Conservation (phyloP, 2,888 invertebrate species). For the Fabriciana adippe region DNA sequence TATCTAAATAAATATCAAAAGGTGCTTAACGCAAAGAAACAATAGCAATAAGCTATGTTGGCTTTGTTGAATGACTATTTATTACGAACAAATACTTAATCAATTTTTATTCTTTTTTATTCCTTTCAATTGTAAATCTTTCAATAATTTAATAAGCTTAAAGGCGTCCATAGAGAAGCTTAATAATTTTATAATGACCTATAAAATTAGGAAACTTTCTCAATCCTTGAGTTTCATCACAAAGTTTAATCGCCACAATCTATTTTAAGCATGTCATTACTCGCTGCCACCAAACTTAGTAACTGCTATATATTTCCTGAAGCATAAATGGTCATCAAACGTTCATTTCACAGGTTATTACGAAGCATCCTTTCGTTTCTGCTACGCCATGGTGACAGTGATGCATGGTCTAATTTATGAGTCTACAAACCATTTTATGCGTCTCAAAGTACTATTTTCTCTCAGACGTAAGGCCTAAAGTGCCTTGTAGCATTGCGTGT, state of each 20-base stretch:
- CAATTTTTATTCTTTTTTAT: not conserved
- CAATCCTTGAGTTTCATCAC: conserved; percentile 33
- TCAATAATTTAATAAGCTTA: conserved; percentile 4
- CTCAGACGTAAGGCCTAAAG: conserved; percentile 49
- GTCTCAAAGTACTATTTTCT: conserved; percentile 23
- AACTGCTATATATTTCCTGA: conserved; percentile 48
- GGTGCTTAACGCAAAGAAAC: too few species aligned
- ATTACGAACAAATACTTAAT: not conserved
- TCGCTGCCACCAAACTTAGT: conserved; percentile 40
- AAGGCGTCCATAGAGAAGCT: not conserved
- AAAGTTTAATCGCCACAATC: conserved; percentile 49
- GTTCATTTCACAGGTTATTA: conserved; percentile 75
- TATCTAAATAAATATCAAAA: too few species aligned
- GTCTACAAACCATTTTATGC: conserved; percentile 51
- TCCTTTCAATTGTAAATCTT: not conserved
- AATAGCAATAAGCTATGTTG: too few species aligned
- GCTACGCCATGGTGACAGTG: conserved; percentile 63
- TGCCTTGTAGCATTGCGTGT: conserved; percentile 41
- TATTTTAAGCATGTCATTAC: conserved; percentile 51
- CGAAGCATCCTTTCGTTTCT: conserved; percentile 60
- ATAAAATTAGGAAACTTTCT: conserved; percentile 24
- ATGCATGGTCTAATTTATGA: conserved; percentile 74
- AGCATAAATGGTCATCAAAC: conserved; percentile 63
- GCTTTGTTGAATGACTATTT: not conserved
- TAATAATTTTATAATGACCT: conserved; percentile 20